Evolutionary conservation across 1,140 invertebrate species (phyloP).

Genomic region (Sipha flava): DNA sequence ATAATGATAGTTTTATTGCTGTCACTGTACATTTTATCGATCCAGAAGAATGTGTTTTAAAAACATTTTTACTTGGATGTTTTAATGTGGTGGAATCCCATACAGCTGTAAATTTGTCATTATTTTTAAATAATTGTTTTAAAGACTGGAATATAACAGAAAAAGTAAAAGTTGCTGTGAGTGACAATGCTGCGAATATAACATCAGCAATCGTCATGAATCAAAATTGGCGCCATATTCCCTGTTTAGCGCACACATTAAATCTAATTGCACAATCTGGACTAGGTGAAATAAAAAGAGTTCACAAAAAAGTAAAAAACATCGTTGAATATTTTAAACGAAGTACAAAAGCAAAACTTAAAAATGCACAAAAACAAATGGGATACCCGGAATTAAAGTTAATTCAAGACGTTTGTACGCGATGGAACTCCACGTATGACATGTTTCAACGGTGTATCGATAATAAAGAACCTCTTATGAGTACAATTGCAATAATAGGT

Average conservation of each 20-base stretch:
- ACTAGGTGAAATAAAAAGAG: not conserved
- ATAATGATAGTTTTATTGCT: constrained; percentile 4
- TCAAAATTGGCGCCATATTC: not conserved
- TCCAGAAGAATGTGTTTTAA: constrained; percentile 28
- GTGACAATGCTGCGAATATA: constrained; percentile 8
- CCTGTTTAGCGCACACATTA: not conserved
- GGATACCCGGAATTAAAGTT: not conserved
- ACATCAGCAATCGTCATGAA: not conserved
- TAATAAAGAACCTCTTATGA: constrained; percentile 17
- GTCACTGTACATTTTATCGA: constrained; percentile 37
- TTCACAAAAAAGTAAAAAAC: constrained; percentile 25
- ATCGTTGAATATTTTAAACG: constrained; percentile 33
- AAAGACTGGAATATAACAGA: not conserved
- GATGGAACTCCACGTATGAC: constrained; percentile 34
- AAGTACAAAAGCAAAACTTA: constrained; percentile 22
- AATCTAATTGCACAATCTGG: not conserved
- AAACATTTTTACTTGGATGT: constrained; percentile 34
- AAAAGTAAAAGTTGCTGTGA: not conserved
- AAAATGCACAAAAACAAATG: constrained; percentile 18
- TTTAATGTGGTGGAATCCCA: not conserved
- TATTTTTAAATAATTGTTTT: constrained; percentile 16
- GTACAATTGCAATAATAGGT: constrained; percentile 6
- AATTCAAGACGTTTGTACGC: constrained; percentile 34
- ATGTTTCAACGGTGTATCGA: constrained; percentile 29
- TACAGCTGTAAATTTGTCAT: not conserved